Evolutionary conservation across 2,113 vertebrate species (phyloP).

Genomic region (Astur gentilis): DNA sequence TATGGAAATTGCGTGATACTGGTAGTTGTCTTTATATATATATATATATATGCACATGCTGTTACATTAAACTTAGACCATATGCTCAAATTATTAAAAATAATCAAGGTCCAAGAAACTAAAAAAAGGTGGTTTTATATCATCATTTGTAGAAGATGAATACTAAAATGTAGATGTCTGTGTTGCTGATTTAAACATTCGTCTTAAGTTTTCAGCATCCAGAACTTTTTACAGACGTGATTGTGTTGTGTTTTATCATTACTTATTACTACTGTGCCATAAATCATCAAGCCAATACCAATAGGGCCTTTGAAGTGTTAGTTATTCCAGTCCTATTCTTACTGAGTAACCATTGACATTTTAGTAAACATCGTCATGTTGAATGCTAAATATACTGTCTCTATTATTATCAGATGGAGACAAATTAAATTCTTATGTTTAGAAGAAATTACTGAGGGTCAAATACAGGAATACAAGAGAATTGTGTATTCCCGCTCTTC

Average conservation of each 20-base stretch:
- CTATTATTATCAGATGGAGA: neutral
- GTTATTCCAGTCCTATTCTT: neutral
- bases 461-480: neutral
- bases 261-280: neutral
- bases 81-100: neutral
- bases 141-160: neutral
- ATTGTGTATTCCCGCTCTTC: neutral
- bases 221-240: neutral
- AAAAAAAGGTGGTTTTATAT: neutral
- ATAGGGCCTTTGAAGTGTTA: neutral
- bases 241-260: neutral
- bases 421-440: neutral
- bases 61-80: neutral
- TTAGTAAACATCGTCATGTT: neutral
- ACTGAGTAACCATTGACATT: neutral
- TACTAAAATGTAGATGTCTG: accelerated
- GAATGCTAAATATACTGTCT: neutral
- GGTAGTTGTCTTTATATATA: neutral
- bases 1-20: neutral
- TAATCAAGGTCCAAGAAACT: neutral
- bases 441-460: neutral
- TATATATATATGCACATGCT: neutral
- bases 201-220: neutral
- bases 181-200: neutral
- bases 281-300: neutral